Base-by-base conservation (phyloP, 2,113 vertebrate species). In the Maccullochella peelii region DNA sequence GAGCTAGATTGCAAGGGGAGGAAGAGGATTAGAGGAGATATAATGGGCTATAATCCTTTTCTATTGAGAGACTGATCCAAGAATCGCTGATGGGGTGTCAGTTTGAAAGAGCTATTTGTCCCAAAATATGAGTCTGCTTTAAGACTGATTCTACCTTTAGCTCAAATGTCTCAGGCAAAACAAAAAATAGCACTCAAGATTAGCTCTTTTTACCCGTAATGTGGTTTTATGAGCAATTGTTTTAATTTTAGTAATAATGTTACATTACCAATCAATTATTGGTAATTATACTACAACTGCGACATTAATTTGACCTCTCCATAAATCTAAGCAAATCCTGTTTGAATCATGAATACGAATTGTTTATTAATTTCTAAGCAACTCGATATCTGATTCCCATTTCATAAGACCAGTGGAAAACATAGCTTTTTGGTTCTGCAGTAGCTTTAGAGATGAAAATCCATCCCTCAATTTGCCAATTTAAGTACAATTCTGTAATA, bases 1-100 rank as follows among this genome's bases (percentile, higher is more conserved):
- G 63, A 52, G 52, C 66, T 67, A 72, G 36, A 66, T 58, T 47
- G 77, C 38, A 73, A 49, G 23, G 27, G 73, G 55, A 27, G 74
- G 75, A 27, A 79, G 74, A 55, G 86, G 87, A 89, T 89, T 92
- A 84, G 70, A 14, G 66, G 70, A 77, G 77, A 80, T 89, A 90
- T 86, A 88, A 92, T 83, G 49, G 63, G 55, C 55, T 62, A 23
- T 86, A 88, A 90, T 90, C 82, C 77, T 82, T 80, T 74, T 82
- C 79, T 86, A 62, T 57, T 80, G 62, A 71, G 79, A 71, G 82
- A 77, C 18, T 30, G 71, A 78, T 80, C 50, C 72, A 52, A 66
- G 67, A 84, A 77, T 69, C 12, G 49, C 59, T 82, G 70, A 73
- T 71, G 23, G 59, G 66, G 21, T 80, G 76, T 83, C 77, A 77